These are phyloP conservation scores for Sebastes umbrosus DNA, from an alignment of 2,797 vertebrate genomes.

Conservation along the genomic window DNA sequence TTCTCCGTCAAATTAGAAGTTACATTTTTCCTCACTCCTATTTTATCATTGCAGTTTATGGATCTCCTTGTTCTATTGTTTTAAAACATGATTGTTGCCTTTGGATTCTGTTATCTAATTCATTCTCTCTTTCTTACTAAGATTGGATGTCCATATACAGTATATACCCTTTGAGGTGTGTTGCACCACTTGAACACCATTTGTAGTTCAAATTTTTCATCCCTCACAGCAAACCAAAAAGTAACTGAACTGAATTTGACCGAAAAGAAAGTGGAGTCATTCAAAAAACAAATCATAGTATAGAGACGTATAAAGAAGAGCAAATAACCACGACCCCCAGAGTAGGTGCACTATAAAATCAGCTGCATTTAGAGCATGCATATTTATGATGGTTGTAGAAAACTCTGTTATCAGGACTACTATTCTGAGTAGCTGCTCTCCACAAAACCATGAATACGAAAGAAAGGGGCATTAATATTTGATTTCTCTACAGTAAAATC, in stretches of 20 bases:
- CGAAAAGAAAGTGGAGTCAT: neutral
- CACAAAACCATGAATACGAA: slow-evolving; percentile 54
- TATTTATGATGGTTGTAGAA: slow-evolving; percentile 10
- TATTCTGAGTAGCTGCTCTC: slow-evolving; percentile 40
- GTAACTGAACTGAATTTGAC: neutral
- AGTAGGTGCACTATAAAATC: neutral
- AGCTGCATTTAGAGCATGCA: slow-evolving; percentile 10
- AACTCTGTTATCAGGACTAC: slow-evolving; percentile 17
- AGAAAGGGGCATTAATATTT: slow-evolving; percentile 69
- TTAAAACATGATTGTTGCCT: neutral
- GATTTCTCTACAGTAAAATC: slow-evolving; percentile 60
- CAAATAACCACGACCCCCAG: neutral
- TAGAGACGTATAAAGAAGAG: neutral
- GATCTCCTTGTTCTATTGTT: neutral
- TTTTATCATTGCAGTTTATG: neutral
- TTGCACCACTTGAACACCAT: neutral
- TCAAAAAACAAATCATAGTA: neutral
- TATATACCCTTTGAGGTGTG: neutral
- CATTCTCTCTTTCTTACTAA: neutral
- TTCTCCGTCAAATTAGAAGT: neutral
- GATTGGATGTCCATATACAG: neutral
- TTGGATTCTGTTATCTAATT: neutral
- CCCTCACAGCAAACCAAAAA: neutral
- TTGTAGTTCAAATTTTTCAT: neutral
- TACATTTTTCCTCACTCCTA: too few species aligned